Percentiles rank a stretch among this genome's conserved stretches.
Conservation (phyloP, 2,888 invertebrate species). For the Ochropleura plecta region DNA sequence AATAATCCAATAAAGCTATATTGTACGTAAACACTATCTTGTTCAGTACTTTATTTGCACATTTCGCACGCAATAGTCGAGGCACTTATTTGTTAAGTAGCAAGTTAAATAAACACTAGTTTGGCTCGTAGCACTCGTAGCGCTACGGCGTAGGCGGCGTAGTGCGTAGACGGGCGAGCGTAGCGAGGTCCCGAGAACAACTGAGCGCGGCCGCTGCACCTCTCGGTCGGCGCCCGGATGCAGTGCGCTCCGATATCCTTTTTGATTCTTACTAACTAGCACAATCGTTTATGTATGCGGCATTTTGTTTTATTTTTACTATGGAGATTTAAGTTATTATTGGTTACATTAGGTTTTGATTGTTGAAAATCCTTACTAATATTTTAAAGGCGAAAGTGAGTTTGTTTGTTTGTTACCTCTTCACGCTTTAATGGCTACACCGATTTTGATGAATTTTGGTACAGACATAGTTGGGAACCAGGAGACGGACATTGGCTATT, state of each 20-base stretch:
- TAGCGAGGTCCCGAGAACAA: slow-evolving; percentile 75
- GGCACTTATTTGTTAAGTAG: slow-evolving; percentile 58
- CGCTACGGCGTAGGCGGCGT: slow-evolving; percentile 68
- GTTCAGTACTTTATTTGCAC: slow-evolving; percentile 50
- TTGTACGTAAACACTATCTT: slow-evolving; percentile 57
- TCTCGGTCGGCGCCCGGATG: slow-evolving; percentile 70
- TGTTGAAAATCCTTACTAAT: no score
- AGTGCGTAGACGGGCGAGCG: slow-evolving; percentile 69
- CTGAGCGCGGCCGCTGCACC: slow-evolving; percentile 77
- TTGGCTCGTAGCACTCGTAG: slow-evolving; percentile 63
- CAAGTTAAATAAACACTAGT: slow-evolving; percentile 72
- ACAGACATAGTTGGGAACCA: no score
- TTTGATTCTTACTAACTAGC: slow-evolving; percentile 70
- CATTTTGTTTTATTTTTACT: slow-evolving; percentile 31
- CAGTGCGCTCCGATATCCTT: slow-evolving; percentile 69
- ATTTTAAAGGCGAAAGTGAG: no score
- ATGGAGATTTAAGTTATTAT: background rate
- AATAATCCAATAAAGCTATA: slow-evolving; percentile 61
- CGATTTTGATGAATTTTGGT: no score
- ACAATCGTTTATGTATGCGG: slow-evolving; percentile 47
- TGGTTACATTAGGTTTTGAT: background rate
- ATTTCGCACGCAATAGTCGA: slow-evolving; percentile 60
- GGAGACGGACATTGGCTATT: no score
- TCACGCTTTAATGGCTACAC: no score
- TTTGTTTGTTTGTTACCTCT: no score